Base-by-base conservation (phyloP, 2,113 vertebrate genomes). In the Scartelaos histophorus region DNA sequence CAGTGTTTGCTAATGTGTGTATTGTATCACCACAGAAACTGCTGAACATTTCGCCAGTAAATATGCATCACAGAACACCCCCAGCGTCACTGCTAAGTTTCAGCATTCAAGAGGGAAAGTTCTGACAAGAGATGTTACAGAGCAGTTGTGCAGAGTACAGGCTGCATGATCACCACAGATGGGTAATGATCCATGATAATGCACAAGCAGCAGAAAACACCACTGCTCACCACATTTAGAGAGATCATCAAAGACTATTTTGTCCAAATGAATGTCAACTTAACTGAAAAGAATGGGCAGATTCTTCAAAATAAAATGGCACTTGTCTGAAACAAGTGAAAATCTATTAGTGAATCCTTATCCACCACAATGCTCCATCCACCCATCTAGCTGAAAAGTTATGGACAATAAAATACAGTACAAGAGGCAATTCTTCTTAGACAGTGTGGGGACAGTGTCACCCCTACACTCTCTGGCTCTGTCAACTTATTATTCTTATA, bases 151-250 rank as follows among this genome's bases (percentile, higher is more conserved):
- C 57, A 34, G 58, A 61, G 25, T 34, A 61, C 25, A 61, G 24
- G 34, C 25, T 61, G 58, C 34, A 61, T 61, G 58, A 34, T 61
- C 15, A 61, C 58, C 17, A 16, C 58, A 61, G 58, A 61, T 17
- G 58, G 24, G 25, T 61, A 61, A 61, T 61, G 58, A 34, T 34
- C 58, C 58, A 9, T 29, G 25, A 5, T 60, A 60, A 60, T 34
- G 57, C 57, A 61, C 24, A 29, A 25, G 24, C 24, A 34, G 58
- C 58, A 61, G 58, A 17, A 56, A 61, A 61, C 58, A 61, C 24
- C 0, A 61, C 24, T n/a, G 58, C 17, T 34, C 24, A 19, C 24
- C 16, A 16, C 7, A 34, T 19, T 60, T 34, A 61, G 25, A 29
- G 25, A 34, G 58, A 13, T 34, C 25, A 61, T 34, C 2, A 13